Evolutionary conservation across 1,140 invertebrate genomes (phyloP), one percentile per base, ranked within the genome.

Genomic region (Brachionus koreanus): DNA sequence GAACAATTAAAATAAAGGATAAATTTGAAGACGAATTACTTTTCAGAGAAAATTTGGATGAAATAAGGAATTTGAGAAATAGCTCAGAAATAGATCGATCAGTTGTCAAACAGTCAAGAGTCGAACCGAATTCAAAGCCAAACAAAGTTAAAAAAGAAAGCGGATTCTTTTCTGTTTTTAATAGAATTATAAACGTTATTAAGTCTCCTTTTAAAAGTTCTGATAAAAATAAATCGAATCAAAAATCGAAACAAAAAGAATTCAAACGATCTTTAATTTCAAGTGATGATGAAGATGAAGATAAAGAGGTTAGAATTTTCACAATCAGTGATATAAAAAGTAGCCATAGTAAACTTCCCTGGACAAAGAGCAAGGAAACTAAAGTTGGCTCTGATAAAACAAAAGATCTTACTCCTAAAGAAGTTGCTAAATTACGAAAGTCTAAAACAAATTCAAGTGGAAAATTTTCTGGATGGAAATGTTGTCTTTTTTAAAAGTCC

Each of bases 221-320:
- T 25, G 42, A 74, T 12, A 23, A 72, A 72, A 39, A 39, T 39
- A 72, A 72, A 39, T 74, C 69, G 12, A 49, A 46, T 43, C 39
- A 74, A 74, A 74, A 74, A 13, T 29, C 23, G n/a, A 69, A 69
- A 9, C 35, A 69, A 46, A 74, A 74, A 74, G 69, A 74, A 25
- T 46, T 46, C 19, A 74, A 74, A 39, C 69, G 43, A n/a, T 74
- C 69, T 19, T 49, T 74, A n/a, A 74, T 74, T 46, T 74, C 69
- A 2, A 74, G 69, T 46, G 69, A 74, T 29, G 37, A 46, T 9
- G 69, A 74, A 25, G 69, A 46, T 46, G 69, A 74, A 4, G 69
- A 74, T 13, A 74, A 74, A 25, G 69, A 74, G 12, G 43, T 74
- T 25, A 74, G 46, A 33, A 39, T 74, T 46, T 74, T 74, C 25